These are phyloP conservation scores for Drosophila obscura DNA, from an alignment of 1,140 invertebrate genomes.

Conservation along the genomic window DNA sequence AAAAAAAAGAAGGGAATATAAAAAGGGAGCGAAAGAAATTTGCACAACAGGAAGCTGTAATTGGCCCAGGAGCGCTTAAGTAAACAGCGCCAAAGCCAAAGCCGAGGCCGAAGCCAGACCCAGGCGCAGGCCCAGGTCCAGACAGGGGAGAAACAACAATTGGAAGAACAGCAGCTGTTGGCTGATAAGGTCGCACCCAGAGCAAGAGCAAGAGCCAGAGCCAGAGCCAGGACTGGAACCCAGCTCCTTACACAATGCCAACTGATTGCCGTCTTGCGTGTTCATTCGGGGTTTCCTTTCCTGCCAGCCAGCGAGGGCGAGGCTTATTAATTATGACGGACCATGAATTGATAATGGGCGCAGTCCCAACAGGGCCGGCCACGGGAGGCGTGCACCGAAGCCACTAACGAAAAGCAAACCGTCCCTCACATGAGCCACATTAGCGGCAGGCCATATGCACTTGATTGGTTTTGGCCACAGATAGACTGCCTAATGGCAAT, in stretches of 20 bases:
- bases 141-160: constrained; percentile 31
- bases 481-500: too few relatives aligned
- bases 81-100: constrained; percentile 46
- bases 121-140: constrained; percentile 3
- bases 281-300: constrained; percentile 18
- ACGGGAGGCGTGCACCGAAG: constrained; percentile 11
- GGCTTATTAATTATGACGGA: constrained; percentile 79
- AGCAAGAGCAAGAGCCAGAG: constrained; percentile 7
- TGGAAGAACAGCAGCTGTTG: constrained; percentile 61
- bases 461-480: too few relatives aligned
- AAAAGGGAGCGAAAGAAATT: constrained; percentile 44
- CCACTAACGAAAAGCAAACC: too few relatives aligned
- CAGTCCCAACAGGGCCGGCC: constrained; percentile 29
- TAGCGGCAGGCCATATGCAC: too few relatives aligned
- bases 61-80: constrained; percentile 63
- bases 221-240: constrained; percentile 14
- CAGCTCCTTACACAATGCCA: constrained; percentile 45
- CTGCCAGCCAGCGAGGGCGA: constrained; percentile 49
- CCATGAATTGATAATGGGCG: constrained; percentile 74
- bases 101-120: constrained; percentile 27
- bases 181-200: constrained; percentile 56
- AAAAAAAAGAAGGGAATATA: constrained; percentile 6
- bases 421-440: constrained; percentile 5
- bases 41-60: constrained; percentile 76
- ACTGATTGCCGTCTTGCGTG: constrained; percentile 77